These are phyloP conservation scores for Misgurnus anguillicaudatus DNA, from an alignment of 2,113 vertebrate species.

Conservation along the genomic window DNA sequence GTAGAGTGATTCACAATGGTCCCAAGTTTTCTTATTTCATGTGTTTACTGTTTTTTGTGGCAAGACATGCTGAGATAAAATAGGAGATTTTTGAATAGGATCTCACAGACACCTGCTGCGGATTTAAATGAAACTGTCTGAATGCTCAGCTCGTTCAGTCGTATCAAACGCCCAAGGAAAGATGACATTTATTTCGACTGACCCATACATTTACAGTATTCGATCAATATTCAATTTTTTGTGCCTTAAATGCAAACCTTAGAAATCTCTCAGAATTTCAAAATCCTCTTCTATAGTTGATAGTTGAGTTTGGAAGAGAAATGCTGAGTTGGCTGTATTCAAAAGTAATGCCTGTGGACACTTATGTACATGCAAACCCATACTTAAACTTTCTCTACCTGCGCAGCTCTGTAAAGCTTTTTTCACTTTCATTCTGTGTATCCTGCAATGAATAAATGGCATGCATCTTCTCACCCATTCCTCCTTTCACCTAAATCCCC, in stretches of 20 bases:
- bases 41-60: no score
- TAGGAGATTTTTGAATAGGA: no score
- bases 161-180: no score
- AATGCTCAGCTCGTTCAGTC: no score
- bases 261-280: no score
- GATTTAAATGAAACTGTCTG: no score
- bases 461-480: conserved; percentile 23
- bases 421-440: conserved; percentile 29
- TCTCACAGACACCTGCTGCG: no score
- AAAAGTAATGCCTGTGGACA: conserved; percentile 12
- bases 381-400: conserved; percentile 2
- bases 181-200: not conserved
- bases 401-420: conserved; percentile 5
- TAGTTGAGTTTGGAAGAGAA: conserved; percentile 30
- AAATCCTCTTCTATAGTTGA: not conserved
- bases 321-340: conserved; percentile 35
- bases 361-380: not conserved
- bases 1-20: not conserved
- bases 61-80: no score
- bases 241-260: not conserved
- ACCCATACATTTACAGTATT: not conserved
- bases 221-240: not conserved
- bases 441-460: conserved; percentile 27
- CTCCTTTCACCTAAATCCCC: not conserved
- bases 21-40: not conserved